These are phyloP conservation scores for Oenanthe melanoleuca DNA, from an alignment of 2,113 vertebrate species.

Conservation along the genomic window DNA sequence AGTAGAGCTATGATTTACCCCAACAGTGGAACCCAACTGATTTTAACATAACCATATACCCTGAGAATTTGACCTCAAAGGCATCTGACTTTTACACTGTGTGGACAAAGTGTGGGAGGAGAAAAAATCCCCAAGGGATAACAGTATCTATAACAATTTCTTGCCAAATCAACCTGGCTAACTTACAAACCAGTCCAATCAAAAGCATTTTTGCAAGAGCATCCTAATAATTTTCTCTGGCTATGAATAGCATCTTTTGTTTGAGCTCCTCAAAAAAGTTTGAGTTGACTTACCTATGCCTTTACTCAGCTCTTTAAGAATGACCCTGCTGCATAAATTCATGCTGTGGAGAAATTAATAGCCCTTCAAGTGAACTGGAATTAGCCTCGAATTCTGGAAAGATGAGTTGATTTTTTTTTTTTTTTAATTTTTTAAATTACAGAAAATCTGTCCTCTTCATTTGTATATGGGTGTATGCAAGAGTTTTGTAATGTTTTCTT, in stretches of 20 bases:
- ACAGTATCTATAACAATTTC: background rate
- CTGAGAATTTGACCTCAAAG: background rate
- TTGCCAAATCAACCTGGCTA: background rate
- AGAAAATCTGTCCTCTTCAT: background rate
- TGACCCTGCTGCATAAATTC: background rate
- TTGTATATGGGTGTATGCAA: background rate
- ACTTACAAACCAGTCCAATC: background rate
- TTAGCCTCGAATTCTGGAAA: background rate
- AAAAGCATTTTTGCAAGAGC: background rate
- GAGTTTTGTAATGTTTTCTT: background rate
- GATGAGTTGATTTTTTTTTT: background rate
- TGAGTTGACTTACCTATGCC: background rate
- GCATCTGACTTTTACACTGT: background rate
- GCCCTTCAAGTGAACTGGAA: background rate
- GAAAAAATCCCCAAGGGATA: background rate
- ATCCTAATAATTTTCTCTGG: background rate
- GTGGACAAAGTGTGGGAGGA: background rate
- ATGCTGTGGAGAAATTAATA: background rate
- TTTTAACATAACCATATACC: background rate
- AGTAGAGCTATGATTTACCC: background rate
- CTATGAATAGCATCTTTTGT: rapidly evolving
- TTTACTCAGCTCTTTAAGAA: background rate
- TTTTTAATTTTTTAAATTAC: background rate
- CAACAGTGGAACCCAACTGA: background rate
- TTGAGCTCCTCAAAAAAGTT: background rate